phyloP scores from a whole-genome alignment of 2,888 invertebrate species.

The Adelphocoris suturalis region DNA sequence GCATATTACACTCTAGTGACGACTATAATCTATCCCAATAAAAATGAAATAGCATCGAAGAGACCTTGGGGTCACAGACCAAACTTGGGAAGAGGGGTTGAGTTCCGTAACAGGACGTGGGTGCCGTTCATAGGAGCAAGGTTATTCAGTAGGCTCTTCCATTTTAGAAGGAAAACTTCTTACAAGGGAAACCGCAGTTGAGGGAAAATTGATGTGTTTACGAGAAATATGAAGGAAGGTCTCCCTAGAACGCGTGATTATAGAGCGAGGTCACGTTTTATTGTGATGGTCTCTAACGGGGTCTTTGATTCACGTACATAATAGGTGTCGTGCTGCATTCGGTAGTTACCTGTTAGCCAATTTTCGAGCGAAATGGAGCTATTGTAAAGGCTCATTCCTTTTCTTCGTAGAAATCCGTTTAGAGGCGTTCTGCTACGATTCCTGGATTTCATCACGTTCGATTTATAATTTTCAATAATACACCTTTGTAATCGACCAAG shows the following conservation, averaged over 20 bases:
- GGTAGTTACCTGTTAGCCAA: no score
- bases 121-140: neutral
- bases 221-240: neutral
- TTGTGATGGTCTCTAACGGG: neutral
- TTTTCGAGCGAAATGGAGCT: no score
- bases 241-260: neutral
- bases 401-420: no score
- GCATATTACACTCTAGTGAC: neutral
- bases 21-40: conserved; percentile 13
- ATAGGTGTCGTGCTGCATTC: no score
- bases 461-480: no score
- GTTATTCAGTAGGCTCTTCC: neutral
- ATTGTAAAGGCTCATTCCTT: no score
- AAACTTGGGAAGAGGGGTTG: neutral
- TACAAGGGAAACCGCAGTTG: neutral
- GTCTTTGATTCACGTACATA: no score
- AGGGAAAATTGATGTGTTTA: neutral
- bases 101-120: neutral
- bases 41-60: neutral
- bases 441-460: no score
- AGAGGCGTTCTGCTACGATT: no score
- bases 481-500: no score
- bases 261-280: neutral
- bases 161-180: neutral
- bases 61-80: neutral